Evolutionary conservation across 2,888 invertebrate genomes (phyloP), one percentile per base, ranked within the genome.

Genomic region (Clepsis dumicolana): DNA sequence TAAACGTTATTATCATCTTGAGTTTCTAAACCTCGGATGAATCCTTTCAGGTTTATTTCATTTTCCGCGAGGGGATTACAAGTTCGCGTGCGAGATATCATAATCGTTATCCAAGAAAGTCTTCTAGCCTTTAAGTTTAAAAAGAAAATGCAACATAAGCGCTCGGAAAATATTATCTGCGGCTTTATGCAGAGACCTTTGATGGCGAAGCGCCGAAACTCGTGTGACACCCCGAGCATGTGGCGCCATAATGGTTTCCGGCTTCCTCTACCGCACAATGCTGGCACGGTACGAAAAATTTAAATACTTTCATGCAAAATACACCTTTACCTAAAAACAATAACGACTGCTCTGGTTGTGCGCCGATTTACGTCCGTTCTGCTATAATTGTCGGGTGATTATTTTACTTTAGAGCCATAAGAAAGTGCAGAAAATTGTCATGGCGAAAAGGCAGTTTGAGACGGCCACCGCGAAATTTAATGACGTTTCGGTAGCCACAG

Each of bases 181-280:
- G 66, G 68, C 65, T 66, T 66, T 57, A 56, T 61, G 70, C 69
- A 72, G 75, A 74, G 75, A 80, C 75, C 76, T 83, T 80, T 76
- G 80, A 83, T 79, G 73, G 61, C 44, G 76, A 63, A 84, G 83
- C 83, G 78, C 87, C 87, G 72, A 88, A 87, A 84, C 82, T 83
- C 82, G 80, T 80, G 78, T 82, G 84, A 85, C 85, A 86, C 81
- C 79, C 78, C 76, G 79, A 81, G 86, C 89, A 87, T 83, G 86
- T 85, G 87, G 82, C 81, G 82, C 84, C 80, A 80, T 91, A 91
- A 91, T 91, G 91, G 91, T 81, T 91, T 91, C 91, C 91, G 83
- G 90, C 83, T 91, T 89, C 89, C 90, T 88, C 78, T 73, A 79
- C 81, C 79, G 75, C 86, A 88, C 89, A 90, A 90, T 89, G 81